A percentile compares a stretch with the other conserved stretches of the same genome.
Evolutionary conservation across 2,888 invertebrate species (phyloP).

Genomic region (Gari tellinella): DNA sequence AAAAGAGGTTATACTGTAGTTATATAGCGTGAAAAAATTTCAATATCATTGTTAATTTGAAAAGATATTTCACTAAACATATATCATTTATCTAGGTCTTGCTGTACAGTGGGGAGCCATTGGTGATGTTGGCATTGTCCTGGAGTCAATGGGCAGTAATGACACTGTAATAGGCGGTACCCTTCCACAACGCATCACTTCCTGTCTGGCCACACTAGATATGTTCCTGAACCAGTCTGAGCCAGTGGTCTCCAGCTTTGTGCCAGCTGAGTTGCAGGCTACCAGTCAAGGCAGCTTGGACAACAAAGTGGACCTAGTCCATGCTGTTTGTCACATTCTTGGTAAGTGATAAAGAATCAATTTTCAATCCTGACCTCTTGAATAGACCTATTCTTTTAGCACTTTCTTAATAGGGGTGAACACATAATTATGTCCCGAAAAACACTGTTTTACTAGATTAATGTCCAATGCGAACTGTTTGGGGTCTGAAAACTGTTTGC

Average conservation of each 20-base stretch:
- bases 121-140: conserved; percentile 97
- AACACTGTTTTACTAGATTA: no score
- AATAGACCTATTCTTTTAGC: no score
- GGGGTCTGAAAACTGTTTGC: no score
- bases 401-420: no score
- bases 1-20: no score
- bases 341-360: conserved; percentile 86
- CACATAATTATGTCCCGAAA: no score
- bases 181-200: conserved; percentile 97
- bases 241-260: conserved; percentile 87
- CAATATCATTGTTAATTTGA: no score
- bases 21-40: no score
- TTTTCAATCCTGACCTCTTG: no score
- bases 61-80: no score
- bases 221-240: conserved; percentile 93
- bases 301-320: conserved; percentile 88
- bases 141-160: conserved; percentile 94
- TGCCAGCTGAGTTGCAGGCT: conserved; percentile 92
- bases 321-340: conserved; percentile 94
- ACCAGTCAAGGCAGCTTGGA: conserved; percentile 67
- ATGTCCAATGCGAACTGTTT: no score
- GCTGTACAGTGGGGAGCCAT: conserved; percentile 99
- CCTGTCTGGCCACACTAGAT: conserved; percentile 95
- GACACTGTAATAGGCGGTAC: conserved; percentile 97
- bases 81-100: conserved; percentile 82